phyloP scores from a whole-genome alignment of 2,888 invertebrate species.

The Sphinx pinastri region DNA sequence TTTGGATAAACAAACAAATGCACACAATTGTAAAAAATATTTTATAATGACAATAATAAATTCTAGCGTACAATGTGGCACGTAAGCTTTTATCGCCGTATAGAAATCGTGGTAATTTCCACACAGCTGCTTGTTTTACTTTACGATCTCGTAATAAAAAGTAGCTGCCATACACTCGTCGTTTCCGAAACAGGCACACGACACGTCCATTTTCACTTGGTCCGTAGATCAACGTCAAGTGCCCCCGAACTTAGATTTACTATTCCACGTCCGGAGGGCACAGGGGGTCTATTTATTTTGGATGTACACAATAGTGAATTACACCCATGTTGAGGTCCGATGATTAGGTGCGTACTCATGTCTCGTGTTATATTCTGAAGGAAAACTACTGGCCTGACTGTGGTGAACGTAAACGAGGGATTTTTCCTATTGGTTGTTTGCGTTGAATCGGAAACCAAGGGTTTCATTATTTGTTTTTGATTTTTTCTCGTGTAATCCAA shows the following conservation, averaged over 20 bases:
- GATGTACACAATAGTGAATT: conserved; percentile 46
- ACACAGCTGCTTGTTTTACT: conserved; percentile 58
- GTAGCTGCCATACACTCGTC: conserved; percentile 53
- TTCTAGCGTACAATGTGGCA: background rate
- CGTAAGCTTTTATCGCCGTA: conserved; percentile 46
- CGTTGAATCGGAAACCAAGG: background rate
- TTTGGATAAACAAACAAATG: too few relatives aligned
- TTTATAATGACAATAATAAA: background rate
- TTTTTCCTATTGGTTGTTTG: background rate
- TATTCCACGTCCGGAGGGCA: conserved; percentile 11
- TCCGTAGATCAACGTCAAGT: conserved; percentile 31
- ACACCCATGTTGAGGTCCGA: conserved; percentile 43
- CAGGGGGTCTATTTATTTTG: conserved; percentile 38
- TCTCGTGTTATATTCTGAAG: conserved; percentile 24
- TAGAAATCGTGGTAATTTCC: conserved; percentile 55
- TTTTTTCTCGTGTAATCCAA: background rate
- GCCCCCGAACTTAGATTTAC: conserved; percentile 9
- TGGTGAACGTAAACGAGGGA: conserved; percentile 1
- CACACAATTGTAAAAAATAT: background rate
- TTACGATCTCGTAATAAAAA: conserved; percentile 62
- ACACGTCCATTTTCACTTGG: conserved; percentile 41
- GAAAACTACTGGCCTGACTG: conserved; percentile 19
- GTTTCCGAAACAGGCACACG: conserved; percentile 47
- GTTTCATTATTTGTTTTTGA: background rate
- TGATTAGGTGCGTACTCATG: conserved; percentile 33